phyloP scores from a whole-genome alignment of 2,113 vertebrate species.

The Lepisosteus osseus region DNA sequence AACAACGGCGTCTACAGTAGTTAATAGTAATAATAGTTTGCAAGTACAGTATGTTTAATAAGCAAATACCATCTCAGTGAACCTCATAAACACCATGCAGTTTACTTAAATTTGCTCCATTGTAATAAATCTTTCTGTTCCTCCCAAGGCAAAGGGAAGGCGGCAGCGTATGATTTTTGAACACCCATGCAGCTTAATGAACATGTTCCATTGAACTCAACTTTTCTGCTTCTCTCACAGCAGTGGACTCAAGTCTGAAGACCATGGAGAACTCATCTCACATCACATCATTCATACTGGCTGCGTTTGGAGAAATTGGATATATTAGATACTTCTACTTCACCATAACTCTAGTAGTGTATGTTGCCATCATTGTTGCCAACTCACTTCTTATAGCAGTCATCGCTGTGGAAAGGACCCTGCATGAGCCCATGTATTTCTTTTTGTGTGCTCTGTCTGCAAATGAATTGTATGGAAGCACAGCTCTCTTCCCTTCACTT shows the following conservation, averaged over 20 bases:
- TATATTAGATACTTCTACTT: slow-evolving; percentile 13
- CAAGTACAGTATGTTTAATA: too few species aligned
- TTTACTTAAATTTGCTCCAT: too few species aligned
- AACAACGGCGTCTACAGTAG: too few species aligned
- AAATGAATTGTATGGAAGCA: not conserved
- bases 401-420: not conserved
- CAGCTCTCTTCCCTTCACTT: not conserved
- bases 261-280: slow-evolving; percentile 7
- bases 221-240: not conserved
- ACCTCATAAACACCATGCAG: too few species aligned
- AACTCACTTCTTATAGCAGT: slow-evolving; percentile 16
- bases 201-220: too few species aligned
- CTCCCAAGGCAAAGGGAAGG: too few species aligned
- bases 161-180: too few species aligned
- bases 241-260: too few species aligned
- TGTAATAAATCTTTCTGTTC: too few species aligned
- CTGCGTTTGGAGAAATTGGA: slow-evolving; percentile 12
- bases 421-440: not conserved
- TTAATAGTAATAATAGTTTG: too few species aligned
- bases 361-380: slow-evolving; percentile 6
- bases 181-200: too few species aligned
- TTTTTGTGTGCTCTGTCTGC: not conserved
- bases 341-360: slow-evolving; percentile 6
- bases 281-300: not conserved
- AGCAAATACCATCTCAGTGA: too few species aligned